These are phyloP conservation scores for Clarias gariepinus DNA, from an alignment of 2,113 vertebrate genomes.

Conservation along the genomic window DNA sequence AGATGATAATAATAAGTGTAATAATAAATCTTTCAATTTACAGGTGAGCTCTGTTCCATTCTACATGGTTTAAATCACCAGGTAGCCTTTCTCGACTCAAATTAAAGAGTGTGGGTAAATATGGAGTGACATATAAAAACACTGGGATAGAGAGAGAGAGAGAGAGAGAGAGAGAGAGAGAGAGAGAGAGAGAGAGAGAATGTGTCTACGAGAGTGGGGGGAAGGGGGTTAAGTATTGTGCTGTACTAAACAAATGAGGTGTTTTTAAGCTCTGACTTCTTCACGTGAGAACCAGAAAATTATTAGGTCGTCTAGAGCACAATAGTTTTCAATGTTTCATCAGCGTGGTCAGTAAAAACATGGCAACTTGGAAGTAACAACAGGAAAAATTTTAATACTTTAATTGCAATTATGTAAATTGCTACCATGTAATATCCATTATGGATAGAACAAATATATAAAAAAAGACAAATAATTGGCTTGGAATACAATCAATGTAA, in stretches of 20 bases:
- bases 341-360: neutral
- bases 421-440: neutral
- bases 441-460: neutral
- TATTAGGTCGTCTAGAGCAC: conserved; percentile 17
- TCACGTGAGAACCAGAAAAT: neutral
- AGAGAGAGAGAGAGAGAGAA: neutral
- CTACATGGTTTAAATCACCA: conserved; percentile 36
- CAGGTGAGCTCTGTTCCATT: conserved; percentile 4
- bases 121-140: conserved; percentile 5
- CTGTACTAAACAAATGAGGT: conserved; percentile 34
- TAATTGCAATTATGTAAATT: conserved; percentile 40
- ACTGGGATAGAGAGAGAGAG: neutral
- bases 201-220: conserved; percentile 6
- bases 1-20: conserved; percentile 34
- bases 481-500: neutral
- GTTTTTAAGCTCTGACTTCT: neutral
- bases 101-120: conserved; percentile 41
- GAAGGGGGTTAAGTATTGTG: conserved; percentile 3
- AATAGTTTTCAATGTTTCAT: neutral
- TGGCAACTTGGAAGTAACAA: neutral
- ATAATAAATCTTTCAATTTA: conserved; percentile 41
- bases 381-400: neutral
- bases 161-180: neutral
- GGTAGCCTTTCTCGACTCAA: conserved; percentile 21
- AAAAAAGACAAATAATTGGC: neutral